Evolutionary conservation across 2,113 vertebrate genomes (phyloP).

Genomic region (Plectropomus leopardus): DNA sequence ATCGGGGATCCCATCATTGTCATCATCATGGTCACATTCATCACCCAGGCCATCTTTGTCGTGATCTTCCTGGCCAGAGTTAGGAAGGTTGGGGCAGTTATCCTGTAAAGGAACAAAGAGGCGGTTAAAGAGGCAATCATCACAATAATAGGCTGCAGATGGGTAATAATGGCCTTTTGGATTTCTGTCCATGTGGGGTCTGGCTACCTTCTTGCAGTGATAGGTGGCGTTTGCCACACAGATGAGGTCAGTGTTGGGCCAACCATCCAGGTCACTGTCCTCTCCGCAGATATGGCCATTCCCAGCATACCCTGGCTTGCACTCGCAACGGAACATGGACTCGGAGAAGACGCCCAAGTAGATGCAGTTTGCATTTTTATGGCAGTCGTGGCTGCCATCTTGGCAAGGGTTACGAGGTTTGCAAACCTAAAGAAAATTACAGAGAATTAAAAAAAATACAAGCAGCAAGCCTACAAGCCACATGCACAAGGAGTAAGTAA

Average conservation of each 20-base stretch:
- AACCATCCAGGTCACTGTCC: slow-evolving; percentile 96
- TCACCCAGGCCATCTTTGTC: slow-evolving; percentile 97
- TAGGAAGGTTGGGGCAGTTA: slow-evolving; percentile 96
- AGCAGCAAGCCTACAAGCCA: neutral
- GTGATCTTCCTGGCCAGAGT: slow-evolving; percentile 98
- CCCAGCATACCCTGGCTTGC: slow-evolving; percentile 96
- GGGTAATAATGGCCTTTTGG: slow-evolving; percentile 32
- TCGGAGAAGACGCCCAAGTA: slow-evolving; percentile 96
- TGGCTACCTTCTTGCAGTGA: slow-evolving; percentile 96
- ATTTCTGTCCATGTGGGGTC: slow-evolving; percentile 52
- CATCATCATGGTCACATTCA: slow-evolving; percentile 96
- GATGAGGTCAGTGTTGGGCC: slow-evolving; percentile 92
- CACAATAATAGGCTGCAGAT: slow-evolving; percentile 45
- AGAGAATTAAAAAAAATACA: slow-evolving; percentile 47
- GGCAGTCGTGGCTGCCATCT: slow-evolving; percentile 95
- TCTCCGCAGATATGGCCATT: slow-evolving; percentile 97
- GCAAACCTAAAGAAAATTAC: slow-evolving; percentile 88
- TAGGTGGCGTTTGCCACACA: slow-evolving; percentile 98
- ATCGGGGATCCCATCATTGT: slow-evolving; percentile 95
- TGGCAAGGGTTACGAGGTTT: slow-evolving; percentile 94
- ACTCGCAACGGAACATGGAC: slow-evolving; percentile 97
- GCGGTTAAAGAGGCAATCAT: slow-evolving; percentile 51
- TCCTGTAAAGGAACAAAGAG: slow-evolving; percentile 86
- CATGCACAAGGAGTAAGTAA: neutral
- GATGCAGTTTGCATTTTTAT: slow-evolving; percentile 96